phyloP scores from a whole-genome alignment of 2,797 vertebrate species.

The Thalassophryne amazonica region DNA sequence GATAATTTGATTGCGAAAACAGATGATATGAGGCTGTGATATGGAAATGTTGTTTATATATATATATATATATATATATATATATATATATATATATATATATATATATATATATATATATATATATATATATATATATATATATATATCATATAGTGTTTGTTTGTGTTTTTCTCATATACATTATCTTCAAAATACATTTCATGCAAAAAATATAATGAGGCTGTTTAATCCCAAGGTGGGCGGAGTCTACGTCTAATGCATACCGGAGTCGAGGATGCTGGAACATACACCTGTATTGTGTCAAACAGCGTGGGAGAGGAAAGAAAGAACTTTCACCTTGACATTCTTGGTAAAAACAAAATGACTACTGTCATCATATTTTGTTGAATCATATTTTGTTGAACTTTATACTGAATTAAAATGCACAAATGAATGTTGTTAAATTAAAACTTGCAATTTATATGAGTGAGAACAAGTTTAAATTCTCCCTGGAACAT shows the following conservation, averaged over 20 bases:
- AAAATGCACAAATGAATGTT: background rate
- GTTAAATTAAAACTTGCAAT: background rate
- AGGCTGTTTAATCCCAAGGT: constrained; percentile 67
- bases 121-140: too few relatives aligned
- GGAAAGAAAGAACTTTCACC: constrained; percentile 84
- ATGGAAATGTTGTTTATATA: too few relatives aligned
- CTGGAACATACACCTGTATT: constrained; percentile 88
- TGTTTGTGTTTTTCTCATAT: too few relatives aligned
- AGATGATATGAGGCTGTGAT: too few relatives aligned
- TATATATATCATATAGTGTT: too few relatives aligned
- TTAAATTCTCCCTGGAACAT: background rate
- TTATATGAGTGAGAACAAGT: background rate
- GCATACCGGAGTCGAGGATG: constrained; percentile 77
- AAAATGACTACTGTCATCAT: background rate
- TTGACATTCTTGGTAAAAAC: constrained; percentile 86
- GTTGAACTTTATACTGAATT: background rate
- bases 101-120: too few relatives aligned
- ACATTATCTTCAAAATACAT: background rate
- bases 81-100: too few relatives aligned
- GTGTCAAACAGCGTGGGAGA: constrained; percentile 89
- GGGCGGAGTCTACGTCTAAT: constrained; percentile 86
- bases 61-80: too few relatives aligned
- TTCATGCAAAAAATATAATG: background rate
- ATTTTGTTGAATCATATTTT: background rate
- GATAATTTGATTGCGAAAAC: too few relatives aligned